Conservation (phyloP, 23 tunicate genomes). For the Halocynthia aurantium region DNA sequence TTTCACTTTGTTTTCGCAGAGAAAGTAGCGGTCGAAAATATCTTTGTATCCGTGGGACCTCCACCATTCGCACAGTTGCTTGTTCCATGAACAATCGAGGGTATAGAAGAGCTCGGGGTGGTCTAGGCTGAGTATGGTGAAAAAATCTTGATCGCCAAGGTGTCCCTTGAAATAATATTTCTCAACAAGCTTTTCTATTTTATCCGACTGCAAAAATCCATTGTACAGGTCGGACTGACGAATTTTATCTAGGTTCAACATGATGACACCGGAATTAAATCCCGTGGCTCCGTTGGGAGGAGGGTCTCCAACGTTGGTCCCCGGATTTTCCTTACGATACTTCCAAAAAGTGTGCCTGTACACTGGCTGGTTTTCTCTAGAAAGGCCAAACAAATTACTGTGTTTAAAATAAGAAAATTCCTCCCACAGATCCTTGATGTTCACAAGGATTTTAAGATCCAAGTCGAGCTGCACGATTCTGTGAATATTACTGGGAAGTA, state of each 20-base stretch:
- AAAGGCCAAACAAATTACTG: constrained; percentile 54
- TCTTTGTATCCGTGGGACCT: constrained; percentile 61
- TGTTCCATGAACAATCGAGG: constrained; percentile 67
- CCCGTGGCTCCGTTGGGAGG: constrained; percentile 77
- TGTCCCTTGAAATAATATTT: constrained; percentile 88
- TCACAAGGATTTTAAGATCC: constrained; percentile 57
- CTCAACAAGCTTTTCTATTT: constrained; percentile 37
- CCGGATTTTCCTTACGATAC: constrained; percentile 74
- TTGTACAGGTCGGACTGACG: constrained; percentile 51
- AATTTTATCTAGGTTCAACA: constrained; percentile 60
- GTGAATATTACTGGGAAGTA: constrained; percentile 60
- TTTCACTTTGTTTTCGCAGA: constrained; percentile 53
- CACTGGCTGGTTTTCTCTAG: constrained; percentile 86
- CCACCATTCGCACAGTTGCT: constrained; percentile 92
- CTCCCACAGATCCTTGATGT: constrained; percentile 75
- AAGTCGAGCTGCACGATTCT: constrained; percentile 74
- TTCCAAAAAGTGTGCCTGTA: constrained; percentile 84
- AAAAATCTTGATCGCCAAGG: constrained; percentile 93
- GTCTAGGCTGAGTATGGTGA: constrained; percentile 62
- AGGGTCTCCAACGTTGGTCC: constrained; percentile 68
- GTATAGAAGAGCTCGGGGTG: constrained; percentile 48
- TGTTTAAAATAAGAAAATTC: constrained; percentile 64
- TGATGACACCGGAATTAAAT: constrained; percentile 81
- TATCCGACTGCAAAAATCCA: constrained; percentile 37
- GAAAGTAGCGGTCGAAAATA: constrained; percentile 59